A percentile compares a stretch with the other conserved stretches of the same genome.
phyloP scores from a whole-genome alignment of 2,797 vertebrate species.

The Petrocephalus sullivani region DNA sequence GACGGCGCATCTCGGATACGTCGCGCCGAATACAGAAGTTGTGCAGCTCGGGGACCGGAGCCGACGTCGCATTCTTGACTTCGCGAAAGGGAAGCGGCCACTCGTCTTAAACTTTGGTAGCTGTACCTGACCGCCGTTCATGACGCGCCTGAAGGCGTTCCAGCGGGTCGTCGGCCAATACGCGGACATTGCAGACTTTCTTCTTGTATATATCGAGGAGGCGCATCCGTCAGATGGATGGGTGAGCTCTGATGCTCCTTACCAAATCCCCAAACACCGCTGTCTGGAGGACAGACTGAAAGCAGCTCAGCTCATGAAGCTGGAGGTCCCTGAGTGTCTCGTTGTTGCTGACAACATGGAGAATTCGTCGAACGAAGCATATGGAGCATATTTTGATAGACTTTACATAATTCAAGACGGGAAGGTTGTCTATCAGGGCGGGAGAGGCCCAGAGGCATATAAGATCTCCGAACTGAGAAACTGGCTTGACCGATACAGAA shows the following conservation, averaged over 20 bases:
- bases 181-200: constrained; percentile 86
- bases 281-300: constrained; percentile 86
- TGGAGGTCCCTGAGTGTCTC: constrained; percentile 73
- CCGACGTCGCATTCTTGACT: constrained; percentile 78
- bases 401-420: constrained; percentile 86
- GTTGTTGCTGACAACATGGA: constrained; percentile 93
- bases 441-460: constrained; percentile 90
- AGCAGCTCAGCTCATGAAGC: constrained; percentile 80
- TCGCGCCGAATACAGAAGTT: constrained; percentile 91
- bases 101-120: constrained; percentile 95
- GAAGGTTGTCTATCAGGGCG: constrained; percentile 86
- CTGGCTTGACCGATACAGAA: constrained; percentile 84
- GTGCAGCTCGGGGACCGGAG: constrained; percentile 73
- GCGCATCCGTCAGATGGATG: constrained; percentile 96
- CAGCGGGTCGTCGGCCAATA: constrained; percentile 83
- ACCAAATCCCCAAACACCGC: constrained; percentile 87
- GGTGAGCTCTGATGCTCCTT: constrained; percentile 92
- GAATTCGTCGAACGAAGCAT: constrained; percentile 91
- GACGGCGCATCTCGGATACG: constrained; percentile 78
- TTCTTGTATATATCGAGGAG: constrained; percentile 95
- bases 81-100: constrained; percentile 76
- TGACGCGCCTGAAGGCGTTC: constrained; percentile 92
- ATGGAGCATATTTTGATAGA: constrained; percentile 95
- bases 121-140: constrained; percentile 99
- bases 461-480: constrained; percentile 83